These are phyloP conservation scores for Thalassarche chlororhynchos DNA, from an alignment of 2,113 vertebrate species.

Conservation along the genomic window DNA sequence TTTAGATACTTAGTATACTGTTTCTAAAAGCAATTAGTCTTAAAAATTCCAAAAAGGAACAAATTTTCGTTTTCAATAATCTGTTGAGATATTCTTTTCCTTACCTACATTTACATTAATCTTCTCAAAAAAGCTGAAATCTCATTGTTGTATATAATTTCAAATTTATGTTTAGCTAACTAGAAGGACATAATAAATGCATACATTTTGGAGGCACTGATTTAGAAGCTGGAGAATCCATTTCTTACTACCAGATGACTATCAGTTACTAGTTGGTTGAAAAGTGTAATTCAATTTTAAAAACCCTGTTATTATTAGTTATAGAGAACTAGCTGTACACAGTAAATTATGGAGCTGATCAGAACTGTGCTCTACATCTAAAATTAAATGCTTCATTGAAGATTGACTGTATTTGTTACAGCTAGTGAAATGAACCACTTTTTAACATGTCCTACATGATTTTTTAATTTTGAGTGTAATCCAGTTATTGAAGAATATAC, in stretches of 20 bases:
- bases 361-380: background rate
- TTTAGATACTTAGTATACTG: background rate
- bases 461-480: background rate
- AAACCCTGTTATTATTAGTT: background rate
- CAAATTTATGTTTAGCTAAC: background rate
- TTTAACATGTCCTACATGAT: background rate
- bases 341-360: background rate
- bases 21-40: background rate
- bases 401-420: background rate
- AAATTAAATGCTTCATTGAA: background rate
- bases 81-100: background rate
- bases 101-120: background rate
- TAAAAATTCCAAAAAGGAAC: background rate
- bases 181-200: background rate
- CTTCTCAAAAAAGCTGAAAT: background rate
- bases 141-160: background rate
- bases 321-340: background rate
- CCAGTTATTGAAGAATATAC: background rate
- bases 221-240: background rate
- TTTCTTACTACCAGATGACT: background rate
- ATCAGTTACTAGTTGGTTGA: background rate
- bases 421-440: background rate
- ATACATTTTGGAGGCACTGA: background rate
- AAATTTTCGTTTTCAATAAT: background rate
- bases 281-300: background rate